A percentile compares a stretch with the other conserved stretches of the same genome.
Evolutionary conservation across 1,140 invertebrate species (phyloP).

Genomic region (Monochamus saltuarius): DNA sequence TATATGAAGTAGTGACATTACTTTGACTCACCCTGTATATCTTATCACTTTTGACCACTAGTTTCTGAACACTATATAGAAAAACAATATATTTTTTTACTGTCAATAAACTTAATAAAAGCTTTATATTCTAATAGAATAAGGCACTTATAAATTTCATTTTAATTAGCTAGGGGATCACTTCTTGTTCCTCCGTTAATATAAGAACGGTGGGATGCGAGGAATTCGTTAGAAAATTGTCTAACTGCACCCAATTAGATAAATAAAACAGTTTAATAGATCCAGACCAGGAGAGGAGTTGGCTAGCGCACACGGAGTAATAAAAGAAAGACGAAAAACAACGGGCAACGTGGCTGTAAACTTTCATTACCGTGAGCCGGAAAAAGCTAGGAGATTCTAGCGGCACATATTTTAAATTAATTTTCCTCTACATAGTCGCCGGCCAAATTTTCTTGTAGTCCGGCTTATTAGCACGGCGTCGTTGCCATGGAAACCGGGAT

Average conservation of each 20-base stretch:
- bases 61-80: too few relatives aligned
- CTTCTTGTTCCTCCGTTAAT: too few relatives aligned
- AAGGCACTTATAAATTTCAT: too few relatives aligned
- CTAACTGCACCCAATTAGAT: slow-evolving; percentile 27
- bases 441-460: slow-evolving; percentile 11
- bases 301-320: slow-evolving; percentile 7
- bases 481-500: too few relatives aligned
- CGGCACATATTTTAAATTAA: slow-evolving; percentile 27
- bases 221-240: slow-evolving; percentile 19
- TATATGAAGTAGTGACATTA: too few relatives aligned
- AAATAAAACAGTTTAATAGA: slow-evolving; percentile 29
- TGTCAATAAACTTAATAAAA: too few relatives aligned
- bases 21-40: too few relatives aligned
- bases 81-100: too few relatives aligned
- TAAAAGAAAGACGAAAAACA: slow-evolving; percentile 29
- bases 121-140: too few relatives aligned
- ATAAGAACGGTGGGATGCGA: background rate
- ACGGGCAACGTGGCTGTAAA: slow-evolving; percentile 22
- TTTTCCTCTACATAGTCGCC: slow-evolving; percentile 16
- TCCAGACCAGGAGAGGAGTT: slow-evolving; percentile 14
- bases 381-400: slow-evolving; percentile 23
- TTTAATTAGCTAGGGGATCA: too few relatives aligned
- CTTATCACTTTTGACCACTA: too few relatives aligned
- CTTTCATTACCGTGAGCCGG: slow-evolving; percentile 24
- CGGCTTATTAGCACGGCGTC: background rate